These are phyloP conservation scores for Mimachlamys varia DNA, from an alignment of 2,888 invertebrate species.

Conservation along the genomic window DNA sequence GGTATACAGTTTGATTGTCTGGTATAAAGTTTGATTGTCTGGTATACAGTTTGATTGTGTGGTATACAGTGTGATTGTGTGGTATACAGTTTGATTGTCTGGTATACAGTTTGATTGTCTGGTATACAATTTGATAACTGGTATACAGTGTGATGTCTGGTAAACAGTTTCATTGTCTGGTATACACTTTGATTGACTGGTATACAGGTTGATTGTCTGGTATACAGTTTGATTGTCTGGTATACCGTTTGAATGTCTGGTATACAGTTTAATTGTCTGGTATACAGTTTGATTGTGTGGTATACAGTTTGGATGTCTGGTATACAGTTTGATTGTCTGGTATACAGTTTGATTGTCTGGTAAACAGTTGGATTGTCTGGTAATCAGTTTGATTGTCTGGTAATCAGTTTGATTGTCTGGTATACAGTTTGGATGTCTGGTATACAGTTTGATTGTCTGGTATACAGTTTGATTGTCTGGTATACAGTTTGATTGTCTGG, in stretches of 20 bases:
- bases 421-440: neutral
- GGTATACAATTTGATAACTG: no score
- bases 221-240: neutral
- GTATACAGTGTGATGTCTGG: no score
- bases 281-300: no score
- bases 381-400: neutral
- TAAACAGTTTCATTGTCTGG: neutral
- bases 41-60: no score
- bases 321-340: neutral
- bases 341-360: neutral
- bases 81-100: no score
- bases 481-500: neutral
- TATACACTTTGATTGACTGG: neutral
- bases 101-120: no score
- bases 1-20: no score
- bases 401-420: neutral
- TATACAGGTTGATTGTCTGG: no score
- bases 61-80: no score
- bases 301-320: neutral
- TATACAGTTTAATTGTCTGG: neutral
- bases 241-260: neutral
- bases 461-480: neutral
- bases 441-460: no score
- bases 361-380: neutral
- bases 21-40: no score